These are phyloP conservation scores for Atherinomorus stipes DNA, from an alignment of 2,113 vertebrate species.

Conservation along the genomic window DNA sequence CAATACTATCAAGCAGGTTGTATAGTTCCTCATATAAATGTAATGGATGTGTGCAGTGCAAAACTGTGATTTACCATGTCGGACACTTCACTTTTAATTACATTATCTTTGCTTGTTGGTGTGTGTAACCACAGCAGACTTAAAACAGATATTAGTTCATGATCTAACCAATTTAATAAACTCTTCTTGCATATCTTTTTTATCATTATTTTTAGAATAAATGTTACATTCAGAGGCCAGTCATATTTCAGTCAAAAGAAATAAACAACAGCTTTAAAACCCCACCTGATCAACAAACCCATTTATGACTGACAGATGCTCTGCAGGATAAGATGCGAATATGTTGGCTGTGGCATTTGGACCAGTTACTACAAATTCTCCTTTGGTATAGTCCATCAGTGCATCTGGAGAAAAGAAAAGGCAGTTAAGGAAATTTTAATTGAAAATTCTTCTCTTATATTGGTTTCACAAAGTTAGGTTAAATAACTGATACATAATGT, in stretches of 20 bases:
- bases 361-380: slow-evolving; percentile 85
- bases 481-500: no score
- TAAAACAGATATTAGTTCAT: neutral
- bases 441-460: no score
- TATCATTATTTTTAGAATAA: neutral
- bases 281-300: slow-evolving; percentile 94
- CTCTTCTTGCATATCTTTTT: neutral
- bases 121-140: neutral
- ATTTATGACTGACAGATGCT: slow-evolving; percentile 87
- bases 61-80: no score
- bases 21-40: neutral
- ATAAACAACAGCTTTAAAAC: neutral
- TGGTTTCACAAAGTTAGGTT: no score
- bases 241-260: neutral
- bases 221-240: neutral
- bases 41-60: no score
- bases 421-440: no score
- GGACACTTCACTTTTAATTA: neutral
- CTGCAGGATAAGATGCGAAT: slow-evolving; percentile 93
- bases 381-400: slow-evolving; percentile 86
- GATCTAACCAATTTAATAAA: no score
- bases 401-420: slow-evolving; percentile 83
- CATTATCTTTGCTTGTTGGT: neutral
- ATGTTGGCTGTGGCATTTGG: slow-evolving; percentile 92
- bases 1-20: neutral